These are phyloP conservation scores for Pardosa pseudoannulata DNA, from an alignment of 2,888 invertebrate genomes.

Conservation along the genomic window DNA sequence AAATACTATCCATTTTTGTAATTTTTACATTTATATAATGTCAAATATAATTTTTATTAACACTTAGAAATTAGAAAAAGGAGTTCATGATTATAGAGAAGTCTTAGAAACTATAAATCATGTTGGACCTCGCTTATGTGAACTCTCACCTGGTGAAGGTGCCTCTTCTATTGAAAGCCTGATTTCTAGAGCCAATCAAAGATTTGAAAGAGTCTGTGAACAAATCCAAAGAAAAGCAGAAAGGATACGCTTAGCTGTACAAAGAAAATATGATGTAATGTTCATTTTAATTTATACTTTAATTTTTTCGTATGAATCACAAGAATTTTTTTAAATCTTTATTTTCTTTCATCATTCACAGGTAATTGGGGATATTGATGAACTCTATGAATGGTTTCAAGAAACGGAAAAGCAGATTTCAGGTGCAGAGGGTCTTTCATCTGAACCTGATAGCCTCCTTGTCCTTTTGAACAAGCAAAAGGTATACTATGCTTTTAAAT, in stretches of 20 bases:
- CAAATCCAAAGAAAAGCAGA: slow-evolving; percentile 97
- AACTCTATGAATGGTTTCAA: slow-evolving; percentile 96
- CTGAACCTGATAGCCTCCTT: slow-evolving; percentile 89
- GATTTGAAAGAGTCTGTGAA: slow-evolving; percentile 96
- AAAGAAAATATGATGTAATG: slow-evolving; percentile 78
- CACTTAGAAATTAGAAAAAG: slow-evolving; percentile 86
- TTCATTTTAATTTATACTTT: too few relatives aligned
- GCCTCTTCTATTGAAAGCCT: slow-evolving; percentile 94
- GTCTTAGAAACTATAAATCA: slow-evolving; percentile 91
- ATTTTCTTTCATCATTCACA: slow-evolving; percentile 79
- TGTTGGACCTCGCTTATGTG: slow-evolving; percentile 92
- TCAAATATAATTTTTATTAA: slow-evolving; percentile 71
- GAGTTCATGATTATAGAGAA: slow-evolving; percentile 87
- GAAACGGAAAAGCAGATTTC: slow-evolving; percentile 91
- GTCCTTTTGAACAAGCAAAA: slow-evolving; percentile 94
- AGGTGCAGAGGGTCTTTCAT: slow-evolving; percentile 91
- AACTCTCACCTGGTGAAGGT: slow-evolving; percentile 94
- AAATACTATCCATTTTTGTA: slow-evolving; percentile 13
- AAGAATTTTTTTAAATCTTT: background rate
- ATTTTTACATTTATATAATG: background rate
- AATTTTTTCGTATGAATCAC: too few relatives aligned
- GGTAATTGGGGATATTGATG: slow-evolving; percentile 95
- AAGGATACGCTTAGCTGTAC: slow-evolving; percentile 90
- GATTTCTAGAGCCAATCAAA: slow-evolving; percentile 93
- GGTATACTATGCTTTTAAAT: slow-evolving; percentile 74